phyloP scores from a whole-genome alignment of 1,140 invertebrate species.

The Sitophilus oryzae region DNA sequence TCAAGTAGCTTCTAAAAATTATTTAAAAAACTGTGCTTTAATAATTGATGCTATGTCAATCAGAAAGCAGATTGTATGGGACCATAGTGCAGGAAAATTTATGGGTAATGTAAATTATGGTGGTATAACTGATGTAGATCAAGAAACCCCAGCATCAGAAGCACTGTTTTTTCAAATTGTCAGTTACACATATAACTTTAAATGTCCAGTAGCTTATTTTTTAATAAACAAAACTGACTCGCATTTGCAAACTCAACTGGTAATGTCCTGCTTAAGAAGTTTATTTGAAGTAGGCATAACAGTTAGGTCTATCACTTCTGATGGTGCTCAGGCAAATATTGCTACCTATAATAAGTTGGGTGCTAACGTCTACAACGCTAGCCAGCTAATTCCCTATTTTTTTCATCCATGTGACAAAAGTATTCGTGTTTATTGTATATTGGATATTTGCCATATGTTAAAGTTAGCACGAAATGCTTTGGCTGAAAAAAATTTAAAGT shows the following conservation, averaged over 20 bases:
- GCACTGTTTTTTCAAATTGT: slow-evolving; percentile 15
- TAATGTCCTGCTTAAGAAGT: slow-evolving; percentile 17
- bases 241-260: slow-evolving; percentile 21
- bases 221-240: too few species aligned
- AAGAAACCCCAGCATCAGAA: slow-evolving; percentile 25
- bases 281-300: slow-evolving; percentile 26
- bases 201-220: slow-evolving; percentile 33
- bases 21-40: slow-evolving; percentile 26
- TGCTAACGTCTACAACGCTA: slow-evolving; percentile 11
- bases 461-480: slow-evolving; percentile 32
- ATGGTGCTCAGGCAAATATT: slow-evolving; percentile 23
- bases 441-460: slow-evolving; percentile 34
- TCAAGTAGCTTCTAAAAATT: too few species aligned
- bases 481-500: slow-evolving; percentile 24
- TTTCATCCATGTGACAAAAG: slow-evolving; percentile 1
- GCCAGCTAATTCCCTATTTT: slow-evolving; percentile 14
- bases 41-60: slow-evolving; percentile 32
- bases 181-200: slow-evolving; percentile 22
- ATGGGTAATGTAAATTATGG: slow-evolving; percentile 32
- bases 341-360: slow-evolving; percentile 26
- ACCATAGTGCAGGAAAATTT: slow-evolving; percentile 21
- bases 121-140: slow-evolving; percentile 21
- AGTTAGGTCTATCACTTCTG: slow-evolving; percentile 30
- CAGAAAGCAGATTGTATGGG: slow-evolving; percentile 23
- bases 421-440: slow-evolving; percentile 29